Base-by-base conservation (phyloP, 2,888 invertebrate genomes). In the Dynastes grantii region DNA sequence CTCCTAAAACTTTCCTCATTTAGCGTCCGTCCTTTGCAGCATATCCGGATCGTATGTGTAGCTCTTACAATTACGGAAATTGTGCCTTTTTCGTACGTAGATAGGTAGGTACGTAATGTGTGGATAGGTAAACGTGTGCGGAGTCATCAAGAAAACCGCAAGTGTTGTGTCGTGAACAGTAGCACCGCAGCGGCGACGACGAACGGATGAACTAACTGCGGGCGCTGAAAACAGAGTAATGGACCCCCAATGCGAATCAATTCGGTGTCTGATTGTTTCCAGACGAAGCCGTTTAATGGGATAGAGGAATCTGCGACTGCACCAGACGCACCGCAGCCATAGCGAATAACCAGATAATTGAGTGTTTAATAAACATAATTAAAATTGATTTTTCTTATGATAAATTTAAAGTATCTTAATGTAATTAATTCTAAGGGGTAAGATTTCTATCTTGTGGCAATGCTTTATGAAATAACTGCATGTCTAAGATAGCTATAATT, bases 191-290 rank as follows among this genome's bases (percentile, higher is more conserved):
- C 53, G 40, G 29, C 37, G 63, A 53, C 55, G 64, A 61, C 27
- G 64, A 63, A 55, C 55, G 67, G 61, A 49, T 68, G 40, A 22
- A 51, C 70, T 73, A 68, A 45, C 64, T 65, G 51, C 73, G 76
- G 8, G 61, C 45, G 77, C 64, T 65, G 77, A 64, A 76, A 78
- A 51, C 64, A 75, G 77, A 79, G 88, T 88, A 88, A 88, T 88
- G 88, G 88, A 88, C 88, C 88, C 88, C 88, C 88, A 86, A 88
- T 86, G 88, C 85, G 88, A 88, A 88, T 88, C 88, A 88, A 88
- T 88, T 88, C 88, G 85, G 85, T 86, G 85, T 85, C 87, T 88
- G 88, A 88, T 88, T 88, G 88, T 88, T 88, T 88, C 86, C 88
- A 88, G 88, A 85, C 87, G 85, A 87, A 86, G 86, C 87, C 87